Evolutionary conservation across 2,888 invertebrate species (phyloP).

Genomic region (Amiota communis): DNA sequence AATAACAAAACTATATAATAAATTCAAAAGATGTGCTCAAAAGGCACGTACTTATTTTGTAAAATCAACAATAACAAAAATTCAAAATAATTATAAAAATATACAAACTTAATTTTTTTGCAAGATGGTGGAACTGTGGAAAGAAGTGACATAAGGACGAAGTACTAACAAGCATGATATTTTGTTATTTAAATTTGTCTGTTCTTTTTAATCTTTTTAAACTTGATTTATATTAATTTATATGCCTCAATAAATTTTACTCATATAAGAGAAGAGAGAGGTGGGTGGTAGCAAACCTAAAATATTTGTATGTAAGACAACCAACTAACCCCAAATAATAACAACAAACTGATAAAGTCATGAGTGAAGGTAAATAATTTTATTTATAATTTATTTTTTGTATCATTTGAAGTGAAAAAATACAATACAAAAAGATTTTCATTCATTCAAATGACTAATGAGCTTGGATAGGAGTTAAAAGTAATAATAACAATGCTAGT

Average conservation of each 20-base stretch:
- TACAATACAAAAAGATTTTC: not conserved
- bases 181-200: constrained; percentile 9
- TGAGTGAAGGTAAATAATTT: not conserved
- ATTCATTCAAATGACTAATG: constrained; percentile 15
- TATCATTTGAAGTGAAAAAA: not conserved
- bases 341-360: constrained; percentile 11
- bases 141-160: no score
- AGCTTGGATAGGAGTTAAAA: not conserved
- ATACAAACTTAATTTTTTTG: no score
- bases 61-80: no score
- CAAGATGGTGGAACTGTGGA: no score
- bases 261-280: no score
- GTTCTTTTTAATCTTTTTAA: not conserved
- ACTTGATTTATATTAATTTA: constrained; percentile 14
- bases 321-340: no score
- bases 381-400: not conserved
- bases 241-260: not conserved
- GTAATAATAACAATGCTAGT: not conserved
- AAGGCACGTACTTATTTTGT: no score
- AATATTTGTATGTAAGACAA: no score
- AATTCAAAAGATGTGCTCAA: no score
- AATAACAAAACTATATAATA: no score
- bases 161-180: not conserved
- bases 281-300: no score
- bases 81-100: no score